phyloP scores from a whole-genome alignment of 2,113 vertebrate species.

The Ochotona princeps region DNA sequence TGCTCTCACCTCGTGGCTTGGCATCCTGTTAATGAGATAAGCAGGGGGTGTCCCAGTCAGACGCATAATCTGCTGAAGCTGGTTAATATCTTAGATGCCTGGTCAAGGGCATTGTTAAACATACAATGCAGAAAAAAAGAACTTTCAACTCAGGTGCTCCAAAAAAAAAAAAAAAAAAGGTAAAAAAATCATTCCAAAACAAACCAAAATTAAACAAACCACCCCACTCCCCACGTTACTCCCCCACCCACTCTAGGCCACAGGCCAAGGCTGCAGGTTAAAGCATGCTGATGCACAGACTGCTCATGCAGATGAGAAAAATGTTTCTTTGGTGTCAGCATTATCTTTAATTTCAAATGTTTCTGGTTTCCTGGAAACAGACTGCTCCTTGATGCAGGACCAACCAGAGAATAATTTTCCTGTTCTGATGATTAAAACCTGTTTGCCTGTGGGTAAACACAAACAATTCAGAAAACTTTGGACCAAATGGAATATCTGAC shows the following conservation, averaged over 20 bases:
- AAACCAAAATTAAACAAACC: constrained; percentile 45
- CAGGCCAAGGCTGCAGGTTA: constrained; percentile 54
- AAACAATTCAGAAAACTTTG: constrained; percentile 3
- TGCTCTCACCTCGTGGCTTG: constrained; percentile 98
- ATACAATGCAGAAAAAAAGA: constrained; percentile 83
- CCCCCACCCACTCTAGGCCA: neutral
- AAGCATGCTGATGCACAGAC: constrained; percentile 66
- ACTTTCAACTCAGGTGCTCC: constrained; percentile 76
- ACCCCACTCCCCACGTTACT: neutral
- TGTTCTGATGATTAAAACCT: neutral
- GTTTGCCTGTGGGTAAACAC: neutral
- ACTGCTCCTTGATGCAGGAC: constrained; percentile 60
- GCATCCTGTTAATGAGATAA: constrained; percentile 99
- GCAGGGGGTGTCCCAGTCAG: constrained; percentile 99
- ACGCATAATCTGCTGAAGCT: constrained; percentile 99
- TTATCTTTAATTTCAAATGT: constrained; percentile 32
- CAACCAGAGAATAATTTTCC: constrained; percentile 67
- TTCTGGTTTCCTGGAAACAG: constrained; percentile 45
- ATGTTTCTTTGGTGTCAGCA: constrained; percentile 21
- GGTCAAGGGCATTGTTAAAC: constrained; percentile 96
- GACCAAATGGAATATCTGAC: constrained; percentile 1
- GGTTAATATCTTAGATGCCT: constrained; percentile 98
- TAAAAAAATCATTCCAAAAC: constrained; percentile 48
- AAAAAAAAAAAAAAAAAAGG: constrained; percentile 69
- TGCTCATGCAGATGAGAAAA: neutral